Evolutionary conservation across 1,140 invertebrate species (phyloP).

Genomic region (Zaprionus gabonicus): DNA sequence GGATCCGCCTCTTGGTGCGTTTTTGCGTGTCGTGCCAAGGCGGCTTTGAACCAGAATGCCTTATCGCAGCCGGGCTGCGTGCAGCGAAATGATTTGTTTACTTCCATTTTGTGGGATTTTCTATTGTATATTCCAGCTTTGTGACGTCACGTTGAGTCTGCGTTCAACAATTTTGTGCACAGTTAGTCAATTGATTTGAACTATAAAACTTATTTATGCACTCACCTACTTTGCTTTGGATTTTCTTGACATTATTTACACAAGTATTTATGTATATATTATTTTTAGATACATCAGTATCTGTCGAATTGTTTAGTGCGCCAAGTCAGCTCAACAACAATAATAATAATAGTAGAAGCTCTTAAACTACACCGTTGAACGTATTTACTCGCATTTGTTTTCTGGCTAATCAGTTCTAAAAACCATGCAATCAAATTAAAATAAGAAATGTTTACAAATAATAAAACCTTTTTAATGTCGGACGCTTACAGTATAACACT

Average conservation of each 20-base stretch:
- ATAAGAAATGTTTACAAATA: background rate
- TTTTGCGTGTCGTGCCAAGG: conserved; percentile 23
- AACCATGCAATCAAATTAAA: background rate
- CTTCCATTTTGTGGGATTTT: conserved; percentile 21
- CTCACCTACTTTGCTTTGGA: background rate
- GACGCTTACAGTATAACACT: background rate
- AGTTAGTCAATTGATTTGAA: background rate
- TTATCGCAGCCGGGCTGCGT: conserved; percentile 20
- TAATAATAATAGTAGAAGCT: background rate
- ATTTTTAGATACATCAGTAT: background rate
- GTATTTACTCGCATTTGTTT: background rate
- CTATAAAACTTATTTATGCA: background rate
- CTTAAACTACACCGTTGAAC: background rate
- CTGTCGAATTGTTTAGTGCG: background rate
- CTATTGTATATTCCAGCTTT: background rate
- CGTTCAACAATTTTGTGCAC: background rate
- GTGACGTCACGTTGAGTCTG: conserved; percentile 6
- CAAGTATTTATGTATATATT: background rate
- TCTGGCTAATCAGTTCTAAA: background rate
- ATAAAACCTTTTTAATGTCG: background rate
- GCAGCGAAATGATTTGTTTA: conserved; percentile 32
- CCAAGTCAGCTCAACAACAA: background rate
- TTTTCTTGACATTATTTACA: background rate
- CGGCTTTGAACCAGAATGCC: conserved; percentile 40
- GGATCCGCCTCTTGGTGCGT: conserved; percentile 28